Base-by-base conservation (phyloP, 2,113 vertebrate genomes). In the Pelusios castaneus region DNA sequence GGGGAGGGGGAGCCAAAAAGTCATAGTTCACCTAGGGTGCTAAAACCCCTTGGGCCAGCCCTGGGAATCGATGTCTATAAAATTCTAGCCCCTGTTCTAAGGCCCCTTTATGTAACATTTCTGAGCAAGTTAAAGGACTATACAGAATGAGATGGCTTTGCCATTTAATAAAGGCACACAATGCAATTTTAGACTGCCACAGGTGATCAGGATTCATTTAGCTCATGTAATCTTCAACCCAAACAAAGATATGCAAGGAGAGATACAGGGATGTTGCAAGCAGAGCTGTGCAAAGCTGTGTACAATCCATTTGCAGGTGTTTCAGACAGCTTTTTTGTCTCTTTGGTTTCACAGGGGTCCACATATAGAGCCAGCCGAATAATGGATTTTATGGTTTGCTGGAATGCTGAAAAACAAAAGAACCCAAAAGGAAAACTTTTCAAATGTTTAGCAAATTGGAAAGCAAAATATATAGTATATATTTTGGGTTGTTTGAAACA, bases 21-120 rank as follows among this genome's bases (percentile, higher is more conserved):
- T n/a, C n/a, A n/a, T n/a, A n/a, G n/a, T n/a, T n/a, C n/a, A n/a
- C n/a, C n/a, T n/a, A n/a, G n/a, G n/a, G n/a, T n/a, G n/a, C n/a
- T n/a, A n/a, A n/a, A n/a, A n/a, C n/a, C n/a, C n/a, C n/a, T n/a
- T n/a, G n/a, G n/a, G n/a, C n/a, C n/a, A n/a, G n/a, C n/a, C n/a
- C n/a, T n/a, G n/a, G n/a, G n/a, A n/a, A 91, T 79, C 51, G 38
- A 4, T 1, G 38, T 80, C 87, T 82, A 84, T 84, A 86, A 75
- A 89, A 93, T 52, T 90, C 75, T 93, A 70, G 29, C 8, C 88
- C 41, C 0, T 0, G 8, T 25, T 83, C 84, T 77, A 3, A 80
- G 81, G 80, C 92, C 60, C 94, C 94, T 96, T 92, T 85, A 85
- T 70, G 87, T 93, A 95, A 95, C 95, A 94, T 96, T 90, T 83